Evolutionary conservation across 2,888 invertebrate genomes (phyloP).

Genomic region (Nephrotoma guestfalica): DNA sequence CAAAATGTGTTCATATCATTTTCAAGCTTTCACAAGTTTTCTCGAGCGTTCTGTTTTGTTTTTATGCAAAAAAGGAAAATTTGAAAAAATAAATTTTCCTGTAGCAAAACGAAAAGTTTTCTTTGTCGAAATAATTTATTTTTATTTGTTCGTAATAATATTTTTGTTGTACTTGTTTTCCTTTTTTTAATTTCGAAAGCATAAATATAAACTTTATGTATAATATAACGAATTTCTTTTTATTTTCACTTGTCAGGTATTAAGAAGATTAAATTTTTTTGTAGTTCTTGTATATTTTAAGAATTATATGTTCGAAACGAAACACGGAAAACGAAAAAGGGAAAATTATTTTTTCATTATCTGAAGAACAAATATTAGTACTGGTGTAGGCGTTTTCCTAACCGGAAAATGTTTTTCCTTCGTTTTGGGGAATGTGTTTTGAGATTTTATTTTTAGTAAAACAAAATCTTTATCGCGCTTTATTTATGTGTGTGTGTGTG

Average conservation of each 20-base stretch:
- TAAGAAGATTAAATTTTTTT: background rate
- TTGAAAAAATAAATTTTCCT: background rate
- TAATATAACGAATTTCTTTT: background rate
- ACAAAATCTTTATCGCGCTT: too few relatives aligned
- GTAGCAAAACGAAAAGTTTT: background rate
- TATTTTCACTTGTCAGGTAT: background rate
- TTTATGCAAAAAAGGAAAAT: background rate
- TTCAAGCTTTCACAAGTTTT: background rate
- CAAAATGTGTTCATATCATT: background rate
- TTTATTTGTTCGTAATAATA: background rate
- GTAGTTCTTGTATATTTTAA: background rate
- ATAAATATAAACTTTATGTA: background rate
- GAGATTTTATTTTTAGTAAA: too few relatives aligned
- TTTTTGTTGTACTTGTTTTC: background rate
- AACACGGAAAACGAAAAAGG: background rate
- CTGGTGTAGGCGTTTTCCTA: background rate
- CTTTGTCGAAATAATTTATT: background rate
- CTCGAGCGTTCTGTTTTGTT: background rate
- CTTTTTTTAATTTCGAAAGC: background rate
- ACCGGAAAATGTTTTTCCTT: background rate
- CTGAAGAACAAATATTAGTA: background rate
- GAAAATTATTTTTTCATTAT: background rate
- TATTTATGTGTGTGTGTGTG: too few relatives aligned
- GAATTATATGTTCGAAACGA: background rate
- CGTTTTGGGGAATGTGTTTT: background rate